Conservation (phyloP, 1,140 invertebrate genomes). For the Drosophila mojavensis region DNA sequence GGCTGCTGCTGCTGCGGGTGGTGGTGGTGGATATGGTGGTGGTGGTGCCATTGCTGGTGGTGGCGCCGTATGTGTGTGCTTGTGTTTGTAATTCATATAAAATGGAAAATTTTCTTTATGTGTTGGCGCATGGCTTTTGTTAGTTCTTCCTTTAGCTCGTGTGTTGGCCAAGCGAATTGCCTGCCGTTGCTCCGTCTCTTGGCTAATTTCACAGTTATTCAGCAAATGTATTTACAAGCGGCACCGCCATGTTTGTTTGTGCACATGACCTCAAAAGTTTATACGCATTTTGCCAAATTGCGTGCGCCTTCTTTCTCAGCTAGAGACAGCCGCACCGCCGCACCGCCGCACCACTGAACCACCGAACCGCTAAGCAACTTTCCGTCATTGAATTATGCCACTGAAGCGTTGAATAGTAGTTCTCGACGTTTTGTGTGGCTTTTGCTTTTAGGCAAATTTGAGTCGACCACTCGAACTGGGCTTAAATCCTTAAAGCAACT, state of each 20-base stretch:
- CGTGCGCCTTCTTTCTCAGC: constrained; percentile 57
- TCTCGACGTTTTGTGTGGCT: constrained; percentile 65
- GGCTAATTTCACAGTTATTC: constrained; percentile 64
- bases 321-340: constrained; percentile 9
- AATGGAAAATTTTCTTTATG: constrained; percentile 80
- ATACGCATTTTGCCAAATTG: constrained; percentile 76
- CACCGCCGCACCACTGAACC: background rate
- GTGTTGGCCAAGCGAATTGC: constrained; percentile 33
- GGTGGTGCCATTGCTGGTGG: constrained; percentile 7
- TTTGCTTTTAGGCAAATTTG: constrained; percentile 76
- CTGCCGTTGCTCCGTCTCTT: constrained; percentile 16
- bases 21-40: too few species aligned
- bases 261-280: constrained; percentile 74
- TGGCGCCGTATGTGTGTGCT: constrained; percentile 52
- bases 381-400: constrained; percentile 64
- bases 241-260: constrained; percentile 68
- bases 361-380: constrained; percentile 45
- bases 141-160: constrained; percentile 66
- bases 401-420: constrained; percentile 69
- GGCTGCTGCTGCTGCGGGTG: constrained; percentile 26
- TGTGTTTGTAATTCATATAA: constrained; percentile 67
- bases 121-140: constrained; percentile 69
- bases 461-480: constrained; percentile 7
- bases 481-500: constrained; percentile 23
- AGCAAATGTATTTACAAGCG: constrained; percentile 80